Evolutionary conservation across 2,888 invertebrate species (phyloP).

Genomic region (Oscheius sp.): DNA sequence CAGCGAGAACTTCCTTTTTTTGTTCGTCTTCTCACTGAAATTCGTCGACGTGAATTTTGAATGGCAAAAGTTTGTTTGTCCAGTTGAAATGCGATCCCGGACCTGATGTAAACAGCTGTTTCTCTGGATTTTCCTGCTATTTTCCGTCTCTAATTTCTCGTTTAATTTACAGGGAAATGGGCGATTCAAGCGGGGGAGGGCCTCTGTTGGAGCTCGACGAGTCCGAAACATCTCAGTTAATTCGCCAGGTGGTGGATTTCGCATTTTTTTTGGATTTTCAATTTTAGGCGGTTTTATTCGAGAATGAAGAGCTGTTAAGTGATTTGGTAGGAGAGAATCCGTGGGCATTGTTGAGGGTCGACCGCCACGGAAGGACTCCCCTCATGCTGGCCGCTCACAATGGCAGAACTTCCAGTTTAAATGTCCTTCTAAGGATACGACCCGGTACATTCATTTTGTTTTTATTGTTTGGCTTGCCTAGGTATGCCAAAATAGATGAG

Average conservation of each 20-base stretch:
- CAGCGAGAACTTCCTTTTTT: background rate
- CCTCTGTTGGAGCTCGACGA: conserved; percentile 48
- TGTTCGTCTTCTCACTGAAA: too few species aligned
- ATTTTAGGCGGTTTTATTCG: conserved; percentile 83
- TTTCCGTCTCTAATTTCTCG: background rate
- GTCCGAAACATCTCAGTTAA: conserved; percentile 55
- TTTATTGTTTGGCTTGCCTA: background rate
- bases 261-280: background rate
- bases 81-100: too few species aligned
- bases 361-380: conserved; percentile 80
- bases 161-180: conserved; percentile 17
- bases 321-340: conserved; percentile 80
- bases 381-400: conserved; percentile 83
- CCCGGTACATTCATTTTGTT: conserved; percentile 19
- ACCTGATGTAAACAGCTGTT: too few species aligned
- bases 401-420: conserved; percentile 78
- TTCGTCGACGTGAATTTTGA: background rate
- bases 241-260: conserved; percentile 46
- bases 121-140: background rate
- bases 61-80: too few species aligned
- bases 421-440: conserved; percentile 2
- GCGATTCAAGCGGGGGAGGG: conserved; percentile 19
- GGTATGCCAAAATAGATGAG: too few species aligned
- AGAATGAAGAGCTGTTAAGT: conserved; percentile 86
- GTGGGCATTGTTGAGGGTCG: conserved; percentile 51